Conservation (phyloP, 2,888 invertebrate species). For the Acrobeloides nanus region DNA sequence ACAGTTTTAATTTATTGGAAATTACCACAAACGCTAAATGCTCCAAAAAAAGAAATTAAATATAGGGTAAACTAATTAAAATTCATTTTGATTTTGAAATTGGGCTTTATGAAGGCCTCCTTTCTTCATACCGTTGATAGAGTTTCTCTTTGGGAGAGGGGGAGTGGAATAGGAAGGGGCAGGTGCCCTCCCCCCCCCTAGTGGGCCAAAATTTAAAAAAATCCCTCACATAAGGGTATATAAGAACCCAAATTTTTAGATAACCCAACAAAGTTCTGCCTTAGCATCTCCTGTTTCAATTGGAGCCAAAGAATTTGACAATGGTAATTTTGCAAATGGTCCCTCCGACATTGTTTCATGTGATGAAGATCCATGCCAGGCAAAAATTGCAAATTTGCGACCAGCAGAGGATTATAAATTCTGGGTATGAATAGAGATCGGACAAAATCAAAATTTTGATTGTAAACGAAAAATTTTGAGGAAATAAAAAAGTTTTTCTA, state of each 20-base stretch:
- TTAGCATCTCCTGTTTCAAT: slow-evolving; percentile 40
- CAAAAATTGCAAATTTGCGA: slow-evolving; percentile 45
- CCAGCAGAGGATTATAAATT: slow-evolving; percentile 49
- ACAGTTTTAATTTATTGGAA: slow-evolving; percentile 48
- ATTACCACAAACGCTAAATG: slow-evolving; percentile 45
- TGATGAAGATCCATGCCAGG: slow-evolving; percentile 42
- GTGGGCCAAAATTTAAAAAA: too few species aligned
- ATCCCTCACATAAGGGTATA: too few species aligned
- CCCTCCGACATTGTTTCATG: slow-evolving; percentile 39
- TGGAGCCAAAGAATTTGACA: slow-evolving; percentile 30
- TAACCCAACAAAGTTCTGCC: slow-evolving; percentile 26
- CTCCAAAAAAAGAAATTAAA: slow-evolving; percentile 46
- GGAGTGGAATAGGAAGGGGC: too few species aligned
- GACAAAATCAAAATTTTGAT: not conserved
- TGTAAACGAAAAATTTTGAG: not conserved
- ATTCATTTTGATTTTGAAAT: too few species aligned
- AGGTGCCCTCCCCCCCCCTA: too few species aligned
- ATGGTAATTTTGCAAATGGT: slow-evolving; percentile 14
- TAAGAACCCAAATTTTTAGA: slow-evolving; percentile 21
- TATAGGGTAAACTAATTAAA: slow-evolving; percentile 34
- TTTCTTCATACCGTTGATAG: too few species aligned
- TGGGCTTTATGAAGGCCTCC: too few species aligned
- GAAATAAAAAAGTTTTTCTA: slow-evolving; percentile 3
- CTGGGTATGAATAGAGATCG: too few species aligned
- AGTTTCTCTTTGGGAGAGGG: too few species aligned